These are phyloP conservation scores for Holotrichia oblita DNA, from an alignment of 1,140 invertebrate genomes.

Conservation along the genomic window DNA sequence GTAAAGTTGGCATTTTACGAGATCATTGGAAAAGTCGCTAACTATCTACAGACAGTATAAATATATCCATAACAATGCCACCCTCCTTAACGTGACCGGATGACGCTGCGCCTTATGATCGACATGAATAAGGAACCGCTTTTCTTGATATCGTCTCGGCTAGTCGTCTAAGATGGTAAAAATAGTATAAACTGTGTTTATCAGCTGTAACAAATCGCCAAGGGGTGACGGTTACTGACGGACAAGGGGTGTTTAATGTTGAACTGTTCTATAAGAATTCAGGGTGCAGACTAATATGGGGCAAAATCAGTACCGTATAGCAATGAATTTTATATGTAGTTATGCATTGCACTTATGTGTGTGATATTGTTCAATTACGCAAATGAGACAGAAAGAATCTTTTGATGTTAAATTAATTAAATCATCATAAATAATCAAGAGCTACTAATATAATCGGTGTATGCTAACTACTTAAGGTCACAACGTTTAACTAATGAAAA, in stretches of 20 bases:
- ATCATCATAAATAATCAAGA: no score
- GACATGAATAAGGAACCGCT: constrained; percentile 40
- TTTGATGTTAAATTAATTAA: no score
- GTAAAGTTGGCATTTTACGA: constrained; percentile 46
- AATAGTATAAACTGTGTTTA: constrained; percentile 53
- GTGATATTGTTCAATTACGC: no score
- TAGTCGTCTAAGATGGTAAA: constrained; percentile 46
- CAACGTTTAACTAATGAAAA: no score
- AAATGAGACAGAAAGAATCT: no score
- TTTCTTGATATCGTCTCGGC: constrained; percentile 33
- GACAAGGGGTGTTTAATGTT: constrained; percentile 39
- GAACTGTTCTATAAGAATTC: constrained; percentile 45
- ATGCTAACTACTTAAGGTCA: no score
- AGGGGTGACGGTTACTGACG: constrained; percentile 48
- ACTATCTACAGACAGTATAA: constrained; percentile 46
- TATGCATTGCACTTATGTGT: constrained; percentile 44
- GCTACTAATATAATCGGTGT: no score
- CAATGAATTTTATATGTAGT: not conserved
- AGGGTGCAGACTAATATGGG: constrained; percentile 32
- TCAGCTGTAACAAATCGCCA: constrained; percentile 52
- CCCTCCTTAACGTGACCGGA: constrained; percentile 32
- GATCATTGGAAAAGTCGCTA: constrained; percentile 50
- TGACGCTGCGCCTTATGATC: constrained; percentile 32
- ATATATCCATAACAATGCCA: constrained; percentile 47
- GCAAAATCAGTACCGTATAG: constrained; percentile 40